These are phyloP conservation scores for Ramphastos sulfuratus DNA, from an alignment of 2,113 vertebrate genomes.

Conservation along the genomic window DNA sequence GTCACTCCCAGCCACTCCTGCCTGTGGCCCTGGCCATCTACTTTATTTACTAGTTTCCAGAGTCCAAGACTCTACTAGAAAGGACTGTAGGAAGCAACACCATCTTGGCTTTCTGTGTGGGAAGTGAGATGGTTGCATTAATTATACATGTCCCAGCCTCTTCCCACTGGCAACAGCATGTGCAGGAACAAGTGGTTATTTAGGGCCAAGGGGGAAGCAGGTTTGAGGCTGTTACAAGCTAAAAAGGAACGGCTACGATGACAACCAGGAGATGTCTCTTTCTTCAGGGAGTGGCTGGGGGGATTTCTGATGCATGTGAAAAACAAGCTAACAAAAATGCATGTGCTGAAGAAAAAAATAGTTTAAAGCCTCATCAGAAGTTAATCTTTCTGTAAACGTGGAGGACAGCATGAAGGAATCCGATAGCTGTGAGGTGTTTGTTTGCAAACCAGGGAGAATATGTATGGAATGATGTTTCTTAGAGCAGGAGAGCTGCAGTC, in stretches of 20 bases:
- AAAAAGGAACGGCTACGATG: neutral
- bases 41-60: neutral
- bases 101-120: neutral
- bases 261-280: neutral
- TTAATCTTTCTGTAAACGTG: neutral
- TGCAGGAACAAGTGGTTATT: constrained; percentile 7
- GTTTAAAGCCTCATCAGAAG: neutral
- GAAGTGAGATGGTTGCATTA: constrained; percentile 13
- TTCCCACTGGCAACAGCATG: constrained; percentile 7
- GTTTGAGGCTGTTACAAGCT: neutral
- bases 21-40: rapidly evolving
- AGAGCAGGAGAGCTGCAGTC: neutral
- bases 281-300: neutral
- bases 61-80: neutral
- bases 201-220: neutral
- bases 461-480: neutral
- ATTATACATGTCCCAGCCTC: neutral
- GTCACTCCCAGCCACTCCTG: neutral
- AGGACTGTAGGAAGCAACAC: neutral
- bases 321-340: neutral
- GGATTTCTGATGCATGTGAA: neutral
- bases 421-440: neutral
- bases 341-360: neutral
- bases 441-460: neutral
- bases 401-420: neutral